These are phyloP conservation scores for Andrena minutula DNA, from an alignment of 2,888 invertebrate genomes.

Conservation along the genomic window DNA sequence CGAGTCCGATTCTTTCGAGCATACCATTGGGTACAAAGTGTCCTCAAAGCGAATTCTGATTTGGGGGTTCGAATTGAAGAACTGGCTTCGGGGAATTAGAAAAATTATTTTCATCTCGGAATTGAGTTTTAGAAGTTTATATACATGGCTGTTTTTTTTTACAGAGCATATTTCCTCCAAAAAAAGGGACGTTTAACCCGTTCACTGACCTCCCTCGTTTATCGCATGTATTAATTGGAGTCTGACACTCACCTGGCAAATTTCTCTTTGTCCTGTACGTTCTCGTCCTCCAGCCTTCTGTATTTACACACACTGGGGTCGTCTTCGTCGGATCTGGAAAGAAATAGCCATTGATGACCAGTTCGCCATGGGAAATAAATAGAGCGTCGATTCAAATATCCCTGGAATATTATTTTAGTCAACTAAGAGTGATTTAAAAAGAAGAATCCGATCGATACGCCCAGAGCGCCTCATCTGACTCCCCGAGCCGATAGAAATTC, in stretches of 20 bases:
- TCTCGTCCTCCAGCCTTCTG: conserved; percentile 96
- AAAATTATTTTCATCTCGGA: no score
- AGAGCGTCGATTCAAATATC: no score
- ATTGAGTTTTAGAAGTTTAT: no score
- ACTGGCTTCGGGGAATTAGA: no score
- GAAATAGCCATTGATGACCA: conserved; percentile 48
- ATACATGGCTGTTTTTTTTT: not conserved
- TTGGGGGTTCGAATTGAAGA: no score
- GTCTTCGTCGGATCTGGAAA: conserved; percentile 93
- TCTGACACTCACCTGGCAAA: conserved; percentile 93
- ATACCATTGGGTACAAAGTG: not conserved
- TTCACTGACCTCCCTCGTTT: conserved; percentile 49
- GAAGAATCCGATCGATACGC: conserved; percentile 27
- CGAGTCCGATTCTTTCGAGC: conserved; percentile 6
- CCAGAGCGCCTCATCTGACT: conserved; percentile 23
- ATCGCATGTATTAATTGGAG: conserved; percentile 57
- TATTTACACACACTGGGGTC: conserved; percentile 93
- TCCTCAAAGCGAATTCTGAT: no score
- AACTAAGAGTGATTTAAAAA: no score
- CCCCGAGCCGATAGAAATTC: conserved; percentile 60
- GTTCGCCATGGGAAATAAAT: not conserved
- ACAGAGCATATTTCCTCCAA: conserved; percentile 37
- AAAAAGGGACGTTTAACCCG: conserved; percentile 37
- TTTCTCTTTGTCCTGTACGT: conserved; percentile 98
- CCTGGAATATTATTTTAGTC: no score